A percentile compares a stretch with the other conserved stretches of the same genome.
phyloP scores from a whole-genome alignment of 2,113 vertebrate species.

The Xerus inauris region DNA sequence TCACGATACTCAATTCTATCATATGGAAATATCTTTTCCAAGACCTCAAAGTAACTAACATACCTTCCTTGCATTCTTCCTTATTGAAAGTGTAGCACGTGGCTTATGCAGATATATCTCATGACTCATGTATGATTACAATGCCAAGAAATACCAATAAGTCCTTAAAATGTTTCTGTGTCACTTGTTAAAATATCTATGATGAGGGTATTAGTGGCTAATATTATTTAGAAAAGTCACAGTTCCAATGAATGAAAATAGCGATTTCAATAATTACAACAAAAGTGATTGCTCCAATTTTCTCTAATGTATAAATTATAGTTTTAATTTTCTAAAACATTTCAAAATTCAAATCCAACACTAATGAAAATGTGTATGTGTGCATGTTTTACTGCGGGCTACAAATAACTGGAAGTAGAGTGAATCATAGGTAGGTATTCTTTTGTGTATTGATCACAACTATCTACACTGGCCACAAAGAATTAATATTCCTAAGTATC shows the following conservation, averaged over 20 bases:
- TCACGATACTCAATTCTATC: conserved; percentile 55
- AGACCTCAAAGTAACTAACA: conserved; percentile 56
- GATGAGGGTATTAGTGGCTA: conserved; percentile 53
- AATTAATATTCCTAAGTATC: conserved; percentile 53
- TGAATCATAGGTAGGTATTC: not conserved
- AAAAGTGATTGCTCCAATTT: conserved; percentile 61
- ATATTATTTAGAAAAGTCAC: conserved; percentile 56
- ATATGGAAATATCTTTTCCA: conserved; percentile 74
- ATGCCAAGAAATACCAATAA: conserved; percentile 63
- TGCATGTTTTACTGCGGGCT: not conserved
- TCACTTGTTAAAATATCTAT: conserved; percentile 53
- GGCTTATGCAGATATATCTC: conserved; percentile 44
- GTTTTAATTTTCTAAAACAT: conserved; percentile 63
- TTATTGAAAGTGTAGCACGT: conserved; percentile 68
- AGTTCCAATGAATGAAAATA: conserved; percentile 64
- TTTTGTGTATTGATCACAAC: conserved; percentile 12
- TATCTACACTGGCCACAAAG: conserved; percentile 2
- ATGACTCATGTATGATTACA: conserved; percentile 68
- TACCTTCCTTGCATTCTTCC: conserved; percentile 40
- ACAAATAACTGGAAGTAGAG: conserved; percentile 16
- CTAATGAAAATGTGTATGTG: not conserved
- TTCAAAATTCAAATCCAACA: conserved; percentile 44
- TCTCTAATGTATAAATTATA: conserved; percentile 33
- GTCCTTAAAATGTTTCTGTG: conserved; percentile 38
- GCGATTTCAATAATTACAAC: conserved; percentile 61